A percentile compares a stretch with the other conserved stretches of the same genome.
These are phyloP conservation scores for Sciurus niger DNA, from an alignment of 2,113 vertebrate genomes.

Conservation along the genomic window DNA sequence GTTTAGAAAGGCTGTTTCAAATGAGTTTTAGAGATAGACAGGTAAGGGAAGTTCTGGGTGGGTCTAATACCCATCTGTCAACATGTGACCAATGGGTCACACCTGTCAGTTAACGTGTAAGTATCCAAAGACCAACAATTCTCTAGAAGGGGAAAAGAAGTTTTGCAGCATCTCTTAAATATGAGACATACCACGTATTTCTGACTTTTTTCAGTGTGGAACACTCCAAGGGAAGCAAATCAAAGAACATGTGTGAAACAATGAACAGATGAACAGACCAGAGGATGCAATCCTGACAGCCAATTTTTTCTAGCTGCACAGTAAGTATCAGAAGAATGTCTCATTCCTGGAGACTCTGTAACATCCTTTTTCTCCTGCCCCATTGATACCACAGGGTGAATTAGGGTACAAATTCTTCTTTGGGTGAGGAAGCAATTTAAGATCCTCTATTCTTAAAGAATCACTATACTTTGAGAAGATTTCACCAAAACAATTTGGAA, in stretches of 20 bases:
- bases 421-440: neutral
- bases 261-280: neutral
- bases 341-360: neutral
- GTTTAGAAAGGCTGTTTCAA: neutral
- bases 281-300: neutral
- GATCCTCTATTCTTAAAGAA: neutral
- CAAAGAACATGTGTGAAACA: neutral
- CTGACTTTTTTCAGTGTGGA: neutral
- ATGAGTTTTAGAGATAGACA: neutral
- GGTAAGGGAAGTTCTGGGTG: neutral
- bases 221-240: neutral
- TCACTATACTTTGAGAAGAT: neutral
- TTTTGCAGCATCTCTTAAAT: neutral
- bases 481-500: slow-evolving; percentile 1
- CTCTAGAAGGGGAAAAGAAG: neutral
- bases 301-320: neutral
- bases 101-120: neutral
- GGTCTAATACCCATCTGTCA: neutral
- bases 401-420: neutral
- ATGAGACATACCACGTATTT: neutral
- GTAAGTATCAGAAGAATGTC: neutral
- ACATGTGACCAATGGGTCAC: neutral
- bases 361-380: neutral
- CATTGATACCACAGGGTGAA: neutral
- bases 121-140: neutral